phyloP scores from a whole-genome alignment of 2,113 vertebrate species.

The Heterotilapia buettikoferi region DNA sequence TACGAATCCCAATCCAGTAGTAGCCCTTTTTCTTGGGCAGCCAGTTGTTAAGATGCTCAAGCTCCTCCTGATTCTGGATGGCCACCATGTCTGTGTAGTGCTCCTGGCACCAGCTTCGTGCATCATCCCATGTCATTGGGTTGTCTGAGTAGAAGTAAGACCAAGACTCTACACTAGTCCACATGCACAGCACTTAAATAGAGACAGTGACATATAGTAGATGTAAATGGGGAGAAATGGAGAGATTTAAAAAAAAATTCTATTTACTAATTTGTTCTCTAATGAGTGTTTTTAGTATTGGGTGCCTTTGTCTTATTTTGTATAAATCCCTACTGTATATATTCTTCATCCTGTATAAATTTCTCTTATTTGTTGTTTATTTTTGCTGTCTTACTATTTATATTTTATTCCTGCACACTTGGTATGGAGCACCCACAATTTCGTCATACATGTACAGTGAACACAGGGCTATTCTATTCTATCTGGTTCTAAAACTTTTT shows the following conservation, averaged over 20 bases:
- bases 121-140: constrained; percentile 69
- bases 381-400: not conserved
- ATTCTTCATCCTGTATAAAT: not conserved
- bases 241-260: rapidly evolving
- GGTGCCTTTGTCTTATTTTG: not conserved
- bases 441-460: not conserved
- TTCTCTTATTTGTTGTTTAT: not conserved
- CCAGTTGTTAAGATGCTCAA: constrained; percentile 70
- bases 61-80: constrained; percentile 88
- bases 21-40: constrained; percentile 62
- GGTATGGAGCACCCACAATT: not conserved
- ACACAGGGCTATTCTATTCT: not conserved
- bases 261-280: not conserved
- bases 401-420: not conserved
- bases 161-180: constrained; percentile 74
- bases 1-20: constrained; percentile 95
- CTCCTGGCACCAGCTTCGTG: constrained; percentile 75
- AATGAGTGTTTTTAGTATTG: not conserved
- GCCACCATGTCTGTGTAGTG: constrained; percentile 87
- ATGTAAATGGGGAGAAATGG: not conserved
- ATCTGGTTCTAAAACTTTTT: not conserved
- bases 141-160: constrained; percentile 70
- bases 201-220: not conserved
- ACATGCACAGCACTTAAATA: constrained; percentile 58
- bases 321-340: not conserved